These are phyloP conservation scores for Anneissia japonica DNA, from an alignment of 35 echinoderm and acorn worm species.

Conservation along the genomic window DNA sequence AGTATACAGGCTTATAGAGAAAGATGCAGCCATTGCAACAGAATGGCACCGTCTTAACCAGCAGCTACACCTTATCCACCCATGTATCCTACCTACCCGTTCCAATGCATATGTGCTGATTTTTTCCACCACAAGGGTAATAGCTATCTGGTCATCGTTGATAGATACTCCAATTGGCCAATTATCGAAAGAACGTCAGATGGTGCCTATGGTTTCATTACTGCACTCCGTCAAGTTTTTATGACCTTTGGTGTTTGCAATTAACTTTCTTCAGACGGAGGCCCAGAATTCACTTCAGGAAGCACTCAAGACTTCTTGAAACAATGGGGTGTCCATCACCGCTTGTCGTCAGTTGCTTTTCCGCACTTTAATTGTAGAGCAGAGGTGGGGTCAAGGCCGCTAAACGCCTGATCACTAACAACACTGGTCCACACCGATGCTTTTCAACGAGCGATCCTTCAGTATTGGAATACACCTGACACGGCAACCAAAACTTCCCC, in stretches of 20 bases:
- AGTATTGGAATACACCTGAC: constrained; percentile 34
- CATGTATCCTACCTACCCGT: neutral
- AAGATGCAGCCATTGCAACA: constrained; percentile 23
- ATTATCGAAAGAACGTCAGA: neutral
- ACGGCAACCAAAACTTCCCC: constrained; percentile 24
- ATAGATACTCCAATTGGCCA: constrained; percentile 4
- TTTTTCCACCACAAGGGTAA: constrained; percentile 20
- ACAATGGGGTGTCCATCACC: constrained; percentile 18
- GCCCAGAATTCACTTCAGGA: too few species aligned
- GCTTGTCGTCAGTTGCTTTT: constrained; percentile 26
- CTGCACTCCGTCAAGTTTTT: constrained; percentile 22
- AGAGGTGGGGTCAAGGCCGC: constrained; percentile 38
- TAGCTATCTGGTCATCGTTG: neutral
- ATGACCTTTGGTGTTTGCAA: constrained; percentile 49
- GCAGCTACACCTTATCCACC: neutral
- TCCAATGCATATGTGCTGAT: neutral
- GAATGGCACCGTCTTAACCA: constrained; percentile 24
- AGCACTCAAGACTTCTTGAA: neutral
- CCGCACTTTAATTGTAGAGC: constrained; percentile 28
- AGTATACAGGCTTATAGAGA: constrained; percentile 7
- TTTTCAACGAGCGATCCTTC: constrained; percentile 36
- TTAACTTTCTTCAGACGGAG: too few species aligned
- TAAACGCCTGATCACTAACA: constrained; percentile 30
- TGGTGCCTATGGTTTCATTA: constrained; percentile 27
- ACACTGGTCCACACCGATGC: constrained; percentile 27